Evolutionary conservation across 1,140 invertebrate species (phyloP).

Genomic region (Drosophila nebulosa): DNA sequence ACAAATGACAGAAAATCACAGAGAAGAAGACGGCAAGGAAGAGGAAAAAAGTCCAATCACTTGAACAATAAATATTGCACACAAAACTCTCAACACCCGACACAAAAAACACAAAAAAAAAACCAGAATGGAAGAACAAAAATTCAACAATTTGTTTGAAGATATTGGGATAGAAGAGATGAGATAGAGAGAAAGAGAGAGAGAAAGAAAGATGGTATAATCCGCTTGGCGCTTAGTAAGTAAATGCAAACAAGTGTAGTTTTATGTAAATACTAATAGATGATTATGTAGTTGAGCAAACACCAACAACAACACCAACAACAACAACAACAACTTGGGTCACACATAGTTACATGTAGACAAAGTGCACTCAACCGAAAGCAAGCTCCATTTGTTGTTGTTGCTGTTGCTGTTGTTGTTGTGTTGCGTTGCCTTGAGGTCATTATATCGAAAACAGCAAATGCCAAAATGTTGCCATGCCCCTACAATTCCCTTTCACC

Average conservation of each 20-base stretch:
- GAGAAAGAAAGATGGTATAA: slow-evolving; percentile 28
- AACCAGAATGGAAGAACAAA: slow-evolving; percentile 8
- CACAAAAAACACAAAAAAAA: neutral
- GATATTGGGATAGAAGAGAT: slow-evolving; percentile 9
- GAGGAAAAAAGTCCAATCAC: slow-evolving; percentile 37
- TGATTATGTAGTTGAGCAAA: slow-evolving; percentile 77
- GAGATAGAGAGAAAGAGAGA: neutral
- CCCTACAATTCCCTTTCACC: neutral
- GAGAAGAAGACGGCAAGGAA: neutral
- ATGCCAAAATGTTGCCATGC: slow-evolving; percentile 70
- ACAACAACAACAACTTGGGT: slow-evolving; percentile 46
- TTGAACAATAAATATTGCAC: slow-evolving; percentile 48
- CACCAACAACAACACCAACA: slow-evolving; percentile 53
- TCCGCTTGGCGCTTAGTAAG: slow-evolving; percentile 64
- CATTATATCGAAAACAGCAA: slow-evolving; percentile 78
- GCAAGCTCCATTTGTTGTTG: slow-evolving; percentile 65
- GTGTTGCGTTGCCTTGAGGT: slow-evolving; percentile 73
- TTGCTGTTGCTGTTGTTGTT: no score
- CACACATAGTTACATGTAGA: slow-evolving; percentile 75
- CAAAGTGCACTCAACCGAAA: slow-evolving; percentile 74
- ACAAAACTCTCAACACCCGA: slow-evolving; percentile 35
- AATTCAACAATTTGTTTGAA: slow-evolving; percentile 6
- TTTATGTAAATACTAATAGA: slow-evolving; percentile 78
- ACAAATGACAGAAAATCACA: slow-evolving; percentile 1
- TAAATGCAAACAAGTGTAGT: slow-evolving; percentile 77